Evolutionary conservation across 2,797 vertebrate species (phyloP).

Genomic region (Myoxocephalus aenaeus): DNA sequence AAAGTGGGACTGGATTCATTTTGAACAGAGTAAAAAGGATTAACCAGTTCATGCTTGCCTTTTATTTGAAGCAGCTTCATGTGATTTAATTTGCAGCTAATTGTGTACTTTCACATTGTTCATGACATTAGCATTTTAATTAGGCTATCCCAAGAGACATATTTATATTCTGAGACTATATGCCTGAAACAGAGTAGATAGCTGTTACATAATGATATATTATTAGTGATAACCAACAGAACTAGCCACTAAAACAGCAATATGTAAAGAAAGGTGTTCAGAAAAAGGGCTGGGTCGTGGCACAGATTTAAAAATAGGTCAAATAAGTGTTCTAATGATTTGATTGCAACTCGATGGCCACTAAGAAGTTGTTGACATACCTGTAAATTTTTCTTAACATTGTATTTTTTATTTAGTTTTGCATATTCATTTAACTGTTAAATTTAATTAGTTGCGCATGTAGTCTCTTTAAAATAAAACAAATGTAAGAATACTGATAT

Average conservation of each 20-base stretch:
- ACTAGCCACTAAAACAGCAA: conserved; percentile 13
- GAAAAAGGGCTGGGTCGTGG: neutral
- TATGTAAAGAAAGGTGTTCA: conserved; percentile 6
- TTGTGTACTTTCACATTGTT: conserved; percentile 75
- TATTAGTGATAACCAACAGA: conserved; percentile 37
- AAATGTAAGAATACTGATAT: no score
- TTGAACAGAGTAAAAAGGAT: conserved; percentile 75
- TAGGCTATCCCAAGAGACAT: conserved; percentile 66
- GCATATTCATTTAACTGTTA: neutral
- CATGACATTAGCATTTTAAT: conserved; percentile 80
- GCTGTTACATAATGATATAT: conserved; percentile 67
- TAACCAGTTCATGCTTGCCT: conserved; percentile 69
- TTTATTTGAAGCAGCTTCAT: conserved; percentile 70
- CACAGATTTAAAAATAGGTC: neutral
- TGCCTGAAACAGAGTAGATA: conserved; percentile 56
- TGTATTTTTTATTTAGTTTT: neutral
- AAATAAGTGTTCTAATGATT: neutral
- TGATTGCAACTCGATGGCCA: neutral
- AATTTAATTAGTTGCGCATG: neutral
- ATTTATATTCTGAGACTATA: conserved; percentile 58
- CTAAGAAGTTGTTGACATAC: neutral
- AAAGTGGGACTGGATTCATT: conserved; percentile 57
- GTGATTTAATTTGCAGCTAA: conserved; percentile 79
- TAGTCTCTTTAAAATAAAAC: neutral
- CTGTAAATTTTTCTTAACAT: neutral